These are phyloP conservation scores for Leucopsar rothschildi DNA, from an alignment of 2,113 vertebrate genomes.

Conservation along the genomic window DNA sequence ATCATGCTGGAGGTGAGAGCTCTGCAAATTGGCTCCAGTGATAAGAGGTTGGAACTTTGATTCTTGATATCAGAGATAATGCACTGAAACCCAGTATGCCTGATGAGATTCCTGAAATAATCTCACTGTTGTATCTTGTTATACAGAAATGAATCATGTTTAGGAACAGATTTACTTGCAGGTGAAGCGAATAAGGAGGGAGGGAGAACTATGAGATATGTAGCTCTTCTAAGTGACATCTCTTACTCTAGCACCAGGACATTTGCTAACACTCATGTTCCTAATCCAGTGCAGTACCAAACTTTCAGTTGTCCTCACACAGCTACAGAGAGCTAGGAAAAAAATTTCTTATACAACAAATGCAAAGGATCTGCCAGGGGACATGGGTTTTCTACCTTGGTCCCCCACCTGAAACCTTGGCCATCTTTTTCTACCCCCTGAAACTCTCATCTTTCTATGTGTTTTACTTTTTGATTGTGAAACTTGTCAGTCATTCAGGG, in stretches of 20 bases:
- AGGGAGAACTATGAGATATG: neutral
- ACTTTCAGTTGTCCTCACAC: neutral
- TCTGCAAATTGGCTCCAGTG: neutral
- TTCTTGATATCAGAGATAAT: conserved; percentile 19
- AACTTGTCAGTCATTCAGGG: neutral
- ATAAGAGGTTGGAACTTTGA: neutral
- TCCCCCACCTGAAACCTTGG: neutral
- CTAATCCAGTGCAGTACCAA: neutral
- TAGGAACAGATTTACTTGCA: conserved; percentile 13
- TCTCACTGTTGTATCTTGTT: conserved; percentile 53
- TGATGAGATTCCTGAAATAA: conserved; percentile 30
- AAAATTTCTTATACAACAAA: neutral
- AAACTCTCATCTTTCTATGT: neutral
- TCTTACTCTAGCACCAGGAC: neutral
- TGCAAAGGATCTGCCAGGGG: neutral
- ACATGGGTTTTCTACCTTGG: neutral
- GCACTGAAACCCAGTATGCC: neutral
- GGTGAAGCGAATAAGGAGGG: neutral
- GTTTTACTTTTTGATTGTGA: neutral
- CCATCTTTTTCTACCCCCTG: neutral
- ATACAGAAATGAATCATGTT: conserved; percentile 51
- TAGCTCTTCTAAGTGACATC: neutral
- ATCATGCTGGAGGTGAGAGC: neutral
- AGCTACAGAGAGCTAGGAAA: neutral
- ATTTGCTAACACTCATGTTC: neutral